Base-by-base conservation (phyloP, 2,888 invertebrate species). In the Agelastica alni region DNA sequence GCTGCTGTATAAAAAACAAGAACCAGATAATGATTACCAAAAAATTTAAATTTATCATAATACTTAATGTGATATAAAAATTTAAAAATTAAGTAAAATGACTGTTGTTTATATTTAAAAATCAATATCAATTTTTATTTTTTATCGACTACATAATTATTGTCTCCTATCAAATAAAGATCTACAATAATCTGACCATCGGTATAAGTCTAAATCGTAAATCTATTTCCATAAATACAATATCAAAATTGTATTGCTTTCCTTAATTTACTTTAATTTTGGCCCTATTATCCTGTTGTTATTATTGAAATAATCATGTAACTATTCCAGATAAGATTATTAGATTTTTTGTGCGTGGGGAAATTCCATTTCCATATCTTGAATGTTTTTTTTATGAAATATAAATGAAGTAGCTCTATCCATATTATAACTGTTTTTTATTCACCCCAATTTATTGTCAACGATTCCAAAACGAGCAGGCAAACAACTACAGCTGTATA, bases 401-500 rank as follows among this genome's bases (percentile, higher is more conserved):
- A 37, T 37, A 37, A 37, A 37, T 16, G 16, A 9, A 37, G 18
- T 9, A 37, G 37, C 12, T 9, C 20, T 18, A 18, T 37, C 10
- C 1, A 20, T 18, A 20, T 18, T 10, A 20, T 37, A 17, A 20
- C 17, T 4, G 5, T 14, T 6, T 4, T 37, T 16, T 16, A 34
- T 34, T 31, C 5, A 12, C 6, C 28, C 28, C n/a, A 3, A 28
- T 28, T 28, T 10, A 31, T 10, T 31, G 6, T 31, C 31, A 31
- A 31, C 12, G 2, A 3, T 12, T 4, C 10, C 1, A 32, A 13
- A 32, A 10, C 4, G 4, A 12, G 10, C 7, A 16, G 3, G 16
- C n/a, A 36, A 14, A 4, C 10, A 36, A n/a, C 14, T n/a, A 39
- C 47, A 47, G 47, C 37, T 47, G 37, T 37, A 12, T 17, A 47